phyloP scores from a whole-genome alignment of 2,888 invertebrate genomes.

The Anarsia innoxiella region DNA sequence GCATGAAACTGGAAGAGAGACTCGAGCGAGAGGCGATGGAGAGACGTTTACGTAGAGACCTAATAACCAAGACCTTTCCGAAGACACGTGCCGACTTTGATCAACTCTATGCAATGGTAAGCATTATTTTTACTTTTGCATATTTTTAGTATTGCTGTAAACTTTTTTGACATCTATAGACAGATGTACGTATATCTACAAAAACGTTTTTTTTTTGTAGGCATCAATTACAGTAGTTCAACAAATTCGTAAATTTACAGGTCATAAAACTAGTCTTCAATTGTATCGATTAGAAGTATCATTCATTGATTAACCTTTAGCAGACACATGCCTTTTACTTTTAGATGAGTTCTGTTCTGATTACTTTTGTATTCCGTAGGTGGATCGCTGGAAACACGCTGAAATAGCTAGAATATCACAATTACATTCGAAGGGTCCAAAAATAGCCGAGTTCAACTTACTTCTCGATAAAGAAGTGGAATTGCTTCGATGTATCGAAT shows the following conservation, averaged over 20 bases:
- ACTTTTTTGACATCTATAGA: no score
- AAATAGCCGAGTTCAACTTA: slow-evolving; percentile 80
- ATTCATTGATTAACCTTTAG: no score
- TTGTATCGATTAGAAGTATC: no score
- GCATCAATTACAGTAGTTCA: no score
- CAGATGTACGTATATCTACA: no score
- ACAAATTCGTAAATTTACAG: no score
- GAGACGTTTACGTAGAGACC: slow-evolving; percentile 70
- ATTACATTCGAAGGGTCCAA: slow-evolving; percentile 79
- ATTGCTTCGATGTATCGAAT: slow-evolving; percentile 80
- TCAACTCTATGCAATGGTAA: slow-evolving; percentile 79
- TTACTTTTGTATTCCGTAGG: slow-evolving; percentile 35
- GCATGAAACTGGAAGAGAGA: slow-evolving; percentile 71
- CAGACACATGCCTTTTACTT: no score
- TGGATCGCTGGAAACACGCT: slow-evolving; percentile 80
- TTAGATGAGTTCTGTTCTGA: no score
- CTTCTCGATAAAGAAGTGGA: slow-evolving; percentile 84
- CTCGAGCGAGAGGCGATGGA: slow-evolving; percentile 70
- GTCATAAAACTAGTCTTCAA: no score
- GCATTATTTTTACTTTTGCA: no score
- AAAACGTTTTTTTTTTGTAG: no score
- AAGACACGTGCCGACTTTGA: slow-evolving; percentile 83
- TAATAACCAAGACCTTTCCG: slow-evolving; percentile 81
- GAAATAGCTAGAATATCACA: slow-evolving; percentile 78
- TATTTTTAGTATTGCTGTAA: no score